Conservation (phyloP, 35 echinoderm and acorn worm genomes). For the Hemicentrotus pulcherrimus region DNA sequence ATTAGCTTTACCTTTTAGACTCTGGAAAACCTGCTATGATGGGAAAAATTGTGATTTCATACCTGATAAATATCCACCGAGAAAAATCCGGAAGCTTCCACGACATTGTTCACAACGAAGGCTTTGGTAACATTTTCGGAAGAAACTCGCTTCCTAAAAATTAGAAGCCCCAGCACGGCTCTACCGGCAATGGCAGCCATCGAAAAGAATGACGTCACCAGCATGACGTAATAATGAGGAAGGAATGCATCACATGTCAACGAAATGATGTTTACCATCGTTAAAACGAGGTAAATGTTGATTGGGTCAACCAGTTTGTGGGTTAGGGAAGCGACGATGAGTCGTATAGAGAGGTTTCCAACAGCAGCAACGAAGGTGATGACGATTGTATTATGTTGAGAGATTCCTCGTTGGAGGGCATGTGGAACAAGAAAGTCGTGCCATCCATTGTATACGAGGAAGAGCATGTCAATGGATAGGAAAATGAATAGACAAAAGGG, state of each 20-base stretch:
- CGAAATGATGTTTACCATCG: background rate
- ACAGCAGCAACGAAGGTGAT: background rate
- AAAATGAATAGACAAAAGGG: background rate
- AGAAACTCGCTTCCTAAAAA: background rate
- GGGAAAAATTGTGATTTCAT: too few species aligned
- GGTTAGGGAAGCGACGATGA: background rate
- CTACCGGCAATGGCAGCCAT: background rate
- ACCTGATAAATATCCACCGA: background rate
- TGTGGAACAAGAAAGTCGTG: background rate
- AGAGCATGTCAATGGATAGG: background rate
- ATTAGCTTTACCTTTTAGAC: too few species aligned
- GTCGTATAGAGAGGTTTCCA: background rate
- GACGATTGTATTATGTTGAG: background rate
- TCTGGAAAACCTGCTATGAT: too few species aligned
- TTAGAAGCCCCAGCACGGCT: background rate
- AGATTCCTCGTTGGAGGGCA: background rate
- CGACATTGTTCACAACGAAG: background rate
- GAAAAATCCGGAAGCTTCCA: background rate
- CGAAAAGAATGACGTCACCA: background rate
- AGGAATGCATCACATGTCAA: background rate
- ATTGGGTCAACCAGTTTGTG: background rate
- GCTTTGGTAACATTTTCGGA: background rate
- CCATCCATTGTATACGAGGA: background rate
- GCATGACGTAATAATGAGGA: background rate
- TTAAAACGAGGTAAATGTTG: background rate